Evolutionary conservation across 2,888 invertebrate species (phyloP), one percentile per base, ranked within the genome.

Genomic region (Amiota minor): DNA sequence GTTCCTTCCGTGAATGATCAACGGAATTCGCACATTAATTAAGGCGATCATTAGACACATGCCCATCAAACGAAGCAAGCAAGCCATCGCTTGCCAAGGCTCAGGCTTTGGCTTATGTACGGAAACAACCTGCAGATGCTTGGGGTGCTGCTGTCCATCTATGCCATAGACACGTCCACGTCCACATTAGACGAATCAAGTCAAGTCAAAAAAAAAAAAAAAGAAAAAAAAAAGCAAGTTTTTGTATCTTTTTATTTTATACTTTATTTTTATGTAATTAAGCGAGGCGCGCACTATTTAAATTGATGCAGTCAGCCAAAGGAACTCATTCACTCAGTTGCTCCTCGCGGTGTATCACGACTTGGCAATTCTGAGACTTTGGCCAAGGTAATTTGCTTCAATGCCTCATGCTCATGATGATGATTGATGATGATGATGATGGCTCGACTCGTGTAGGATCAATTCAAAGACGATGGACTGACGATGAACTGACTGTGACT

Each of bases 201-300:
- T 59, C 12, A 23, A 70, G 23, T 59, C 14, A 16, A 45, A 12
- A 53, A n/a, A n/a, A n/a, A n/a, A n/a, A n/a, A n/a, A n/a, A n/a
- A n/a, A n/a, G n/a, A n/a, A n/a, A n/a, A n/a, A n/a, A n/a, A 14
- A 16, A 45, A 59, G 71, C 35, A 35, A 50, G 53, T 50, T 35
- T 35, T 4, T 50, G 53, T 6, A 50, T 50, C 4, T 50, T 35
- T 6, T 35, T 35, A 6, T 35, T 35, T 35, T 35, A 35, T 35
- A 35, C 35, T 35, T 35, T 35, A 76, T 78, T 77, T 81, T 85
- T 78, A 80, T 80, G 86, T 81, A 85, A 87, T 85, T 85, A 86
- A 81, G 84, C 79, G 85, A 82, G 86, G 81, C 82, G 87, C 80
- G 78, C 86, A 82, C 83, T 80, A 86, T 87, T 86, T 86, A 85